Conservation (phyloP, 2,888 invertebrate genomes). For the Anorthoa munda region DNA sequence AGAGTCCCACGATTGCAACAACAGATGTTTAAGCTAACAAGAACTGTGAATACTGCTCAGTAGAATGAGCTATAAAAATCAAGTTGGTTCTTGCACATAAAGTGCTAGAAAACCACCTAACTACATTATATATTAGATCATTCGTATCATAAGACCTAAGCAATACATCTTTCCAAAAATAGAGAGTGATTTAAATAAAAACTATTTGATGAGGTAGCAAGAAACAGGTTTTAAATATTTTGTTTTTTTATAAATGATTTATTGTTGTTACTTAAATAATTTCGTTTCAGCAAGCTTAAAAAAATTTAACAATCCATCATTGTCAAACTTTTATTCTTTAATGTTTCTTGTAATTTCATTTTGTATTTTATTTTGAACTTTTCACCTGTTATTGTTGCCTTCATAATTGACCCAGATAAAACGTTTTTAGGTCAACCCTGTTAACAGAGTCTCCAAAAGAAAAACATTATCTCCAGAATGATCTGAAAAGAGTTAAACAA, state of each 20-base stretch:
- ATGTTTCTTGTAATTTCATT: constrained; percentile 25
- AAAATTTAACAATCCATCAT: constrained; percentile 41
- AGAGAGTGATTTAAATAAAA: background rate
- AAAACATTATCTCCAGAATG: background rate
- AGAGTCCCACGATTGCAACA: constrained; percentile 64
- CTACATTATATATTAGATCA: constrained; percentile 15
- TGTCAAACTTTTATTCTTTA: constrained; percentile 46
- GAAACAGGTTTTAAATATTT: background rate
- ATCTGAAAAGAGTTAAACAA: background rate
- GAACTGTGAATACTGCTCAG: constrained; percentile 54
- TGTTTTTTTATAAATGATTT: constrained; percentile 17
- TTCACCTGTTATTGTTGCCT: constrained; percentile 29
- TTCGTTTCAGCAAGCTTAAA: constrained; percentile 24
- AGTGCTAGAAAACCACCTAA: background rate
- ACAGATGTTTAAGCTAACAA: constrained; percentile 63
- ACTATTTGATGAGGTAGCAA: background rate
- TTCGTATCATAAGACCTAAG: background rate
- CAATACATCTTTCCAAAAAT: no score
- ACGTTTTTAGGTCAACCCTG: background rate
- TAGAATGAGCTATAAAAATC: constrained; percentile 45
- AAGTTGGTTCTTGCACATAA: constrained; percentile 17
- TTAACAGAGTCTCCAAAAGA: background rate
- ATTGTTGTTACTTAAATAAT: background rate
- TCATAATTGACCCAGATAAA: constrained; percentile 24
- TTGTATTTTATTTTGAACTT: constrained; percentile 28